Evolutionary conservation across 2,888 invertebrate species (phyloP).

Genomic region (Melipona bicolor): DNA sequence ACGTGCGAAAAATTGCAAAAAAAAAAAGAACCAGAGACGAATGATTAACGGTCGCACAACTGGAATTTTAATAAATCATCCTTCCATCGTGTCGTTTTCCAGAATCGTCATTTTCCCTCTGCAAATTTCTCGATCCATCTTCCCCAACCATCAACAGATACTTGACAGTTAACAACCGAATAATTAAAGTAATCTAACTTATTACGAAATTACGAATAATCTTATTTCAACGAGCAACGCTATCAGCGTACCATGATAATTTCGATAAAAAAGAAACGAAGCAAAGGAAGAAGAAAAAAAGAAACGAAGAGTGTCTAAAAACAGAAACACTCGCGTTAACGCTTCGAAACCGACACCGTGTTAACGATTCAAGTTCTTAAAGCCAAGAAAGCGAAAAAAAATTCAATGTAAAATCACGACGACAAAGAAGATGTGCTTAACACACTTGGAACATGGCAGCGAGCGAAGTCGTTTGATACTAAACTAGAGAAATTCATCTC

Average conservation of each 20-base stretch:
- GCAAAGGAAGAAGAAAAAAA: background rate
- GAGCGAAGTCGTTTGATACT: background rate
- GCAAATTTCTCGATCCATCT: background rate
- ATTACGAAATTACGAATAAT: background rate
- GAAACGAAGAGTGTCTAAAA: background rate
- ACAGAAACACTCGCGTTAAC: constrained; percentile 2
- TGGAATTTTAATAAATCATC: constrained; percentile 16
- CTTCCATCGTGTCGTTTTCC: background rate
- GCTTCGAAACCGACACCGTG: constrained; percentile 9
- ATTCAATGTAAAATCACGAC: background rate
- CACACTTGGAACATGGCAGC: background rate
- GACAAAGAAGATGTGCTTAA: background rate
- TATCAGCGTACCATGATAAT: background rate
- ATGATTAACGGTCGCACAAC: background rate
- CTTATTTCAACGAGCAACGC: background rate
- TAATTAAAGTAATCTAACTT: background rate
- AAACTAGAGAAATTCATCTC: background rate
- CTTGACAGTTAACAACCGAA: background rate
- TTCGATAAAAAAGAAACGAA: background rate
- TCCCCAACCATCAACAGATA: background rate
- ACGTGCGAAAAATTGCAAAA: background rate
- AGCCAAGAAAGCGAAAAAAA: background rate
- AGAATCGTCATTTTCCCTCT: background rate
- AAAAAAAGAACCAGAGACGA: background rate
- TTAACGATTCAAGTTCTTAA: background rate